Evolutionary conservation across 2,888 invertebrate genomes (phyloP).

Genomic region (Leptopilina drosophilae): DNA sequence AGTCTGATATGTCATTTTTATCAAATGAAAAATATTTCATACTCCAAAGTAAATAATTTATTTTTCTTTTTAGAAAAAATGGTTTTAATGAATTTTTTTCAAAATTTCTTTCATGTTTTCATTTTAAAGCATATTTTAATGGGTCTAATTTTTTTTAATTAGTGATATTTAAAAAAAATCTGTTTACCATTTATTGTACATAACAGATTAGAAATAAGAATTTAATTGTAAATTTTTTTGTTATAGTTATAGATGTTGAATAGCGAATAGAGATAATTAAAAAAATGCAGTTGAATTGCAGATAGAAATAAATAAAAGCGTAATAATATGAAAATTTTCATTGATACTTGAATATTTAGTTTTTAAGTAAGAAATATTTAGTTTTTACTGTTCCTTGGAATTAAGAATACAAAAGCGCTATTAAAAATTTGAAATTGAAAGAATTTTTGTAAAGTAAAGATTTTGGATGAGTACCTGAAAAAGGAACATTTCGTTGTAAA

Average conservation of each 20-base stretch:
- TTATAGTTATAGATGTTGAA: too few species aligned
- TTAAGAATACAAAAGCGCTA: background rate
- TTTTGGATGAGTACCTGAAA: constrained; percentile 24
- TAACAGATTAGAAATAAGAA: constrained; percentile 14
- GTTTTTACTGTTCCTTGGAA: constrained; percentile 18
- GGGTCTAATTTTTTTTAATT: constrained; percentile 1
- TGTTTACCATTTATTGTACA: constrained; percentile 22
- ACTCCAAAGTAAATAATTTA: constrained; percentile 35
- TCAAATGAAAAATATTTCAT: too few species aligned
- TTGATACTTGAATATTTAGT: background rate
- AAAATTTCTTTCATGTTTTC: background rate
- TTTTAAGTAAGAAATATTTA: constrained; percentile 9
- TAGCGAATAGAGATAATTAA: too few species aligned
- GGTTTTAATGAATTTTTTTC: background rate
- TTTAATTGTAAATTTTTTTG: constrained; percentile 2
- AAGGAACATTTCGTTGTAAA: constrained; percentile 17
- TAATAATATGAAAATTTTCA: background rate
- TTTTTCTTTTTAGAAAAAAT: constrained; percentile 36
- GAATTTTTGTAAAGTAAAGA: background rate
- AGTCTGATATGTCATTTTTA: constrained; percentile 32
- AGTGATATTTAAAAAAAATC: background rate
- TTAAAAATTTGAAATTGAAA: background rate
- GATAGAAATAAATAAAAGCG: background rate
- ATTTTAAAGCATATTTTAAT: background rate
- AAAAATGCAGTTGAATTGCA: too few species aligned